These are phyloP conservation scores for Saccostrea cuccullata DNA, from an alignment of 1,140 invertebrate species.

Conservation along the genomic window DNA sequence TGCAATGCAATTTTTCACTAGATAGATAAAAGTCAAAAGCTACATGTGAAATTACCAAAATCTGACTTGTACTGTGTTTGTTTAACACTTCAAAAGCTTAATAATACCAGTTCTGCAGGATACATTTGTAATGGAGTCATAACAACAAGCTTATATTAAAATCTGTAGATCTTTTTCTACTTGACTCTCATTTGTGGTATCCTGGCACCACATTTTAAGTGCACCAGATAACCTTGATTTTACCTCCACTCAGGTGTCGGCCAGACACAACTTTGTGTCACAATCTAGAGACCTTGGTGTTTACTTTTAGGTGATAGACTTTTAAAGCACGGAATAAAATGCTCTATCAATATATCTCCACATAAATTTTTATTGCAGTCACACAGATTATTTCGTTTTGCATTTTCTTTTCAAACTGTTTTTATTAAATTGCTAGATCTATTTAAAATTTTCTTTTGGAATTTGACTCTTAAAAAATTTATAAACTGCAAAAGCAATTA, in stretches of 20 bases:
- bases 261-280: background rate
- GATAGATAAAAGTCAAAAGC: background rate
- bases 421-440: background rate
- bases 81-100: conserved; percentile 22
- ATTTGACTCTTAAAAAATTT: background rate
- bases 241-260: background rate
- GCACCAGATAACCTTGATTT: background rate
- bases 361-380: background rate
- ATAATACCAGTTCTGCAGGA: background rate
- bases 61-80: background rate
- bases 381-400: background rate
- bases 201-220: background rate
- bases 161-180: background rate
- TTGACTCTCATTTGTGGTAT: conserved; percentile 7
- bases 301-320: background rate
- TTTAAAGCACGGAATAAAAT: background rate
- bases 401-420: background rate
- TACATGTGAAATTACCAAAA: background rate
- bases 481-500: background rate
- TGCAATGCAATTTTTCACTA: background rate
- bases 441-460: conserved; percentile 5
- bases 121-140: background rate
- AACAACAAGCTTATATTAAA: background rate
- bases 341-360: background rate
- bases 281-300: background rate